Base-by-base conservation (phyloP, 2,888 invertebrate species). In the Kuschelorhynchus macadamiae region DNA sequence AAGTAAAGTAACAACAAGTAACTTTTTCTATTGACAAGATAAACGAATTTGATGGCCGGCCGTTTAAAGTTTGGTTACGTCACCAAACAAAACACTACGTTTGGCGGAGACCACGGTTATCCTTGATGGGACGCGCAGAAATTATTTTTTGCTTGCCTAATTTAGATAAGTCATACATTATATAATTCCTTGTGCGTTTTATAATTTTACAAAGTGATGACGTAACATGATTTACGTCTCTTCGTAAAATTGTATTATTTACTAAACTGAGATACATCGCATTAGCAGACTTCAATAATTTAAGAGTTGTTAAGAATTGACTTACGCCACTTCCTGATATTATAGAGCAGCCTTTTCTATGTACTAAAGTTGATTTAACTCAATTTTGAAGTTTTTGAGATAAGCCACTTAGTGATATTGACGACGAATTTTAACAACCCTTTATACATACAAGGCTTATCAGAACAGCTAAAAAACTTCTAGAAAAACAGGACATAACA, bases 301-400 rank as follows among this genome's bases (percentile, higher is more conserved):
- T 11, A 7, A 36, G 11, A 36, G 36, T 11, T 36, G 11, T 36
- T 36, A 12, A 12, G 36, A 3, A 36, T 11, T 36, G 36, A 36
- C 36, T 36, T 36, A 36, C 36, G 36, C 36, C 36, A 12, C 36
- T 36, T 36, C 36, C 2, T n/a, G 12, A 36, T 36, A 36, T 36
- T 36, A 11, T 36, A 12, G 36, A 36, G 36, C 36, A 36, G 11
- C 11, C n/a, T 36, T 36, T 36, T 36, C 11, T 36, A n/a, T 2
- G 36, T 36, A 11, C n/a, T 36, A 36, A 36, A 36, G 11, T 36
- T 12, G 36, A 36, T 11, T 11, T n/a, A 3, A 36, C 36, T 36
- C 36, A 36, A 25, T 25, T 25, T n/a, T n/a, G n/a, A n/a, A n/a
- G n/a, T n/a, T n/a, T n/a, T n/a, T n/a, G n/a, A n/a, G n/a, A n/a